These are phyloP conservation scores for Heliconius erato DNA, from an alignment of 2,888 invertebrate genomes.

Conservation along the genomic window DNA sequence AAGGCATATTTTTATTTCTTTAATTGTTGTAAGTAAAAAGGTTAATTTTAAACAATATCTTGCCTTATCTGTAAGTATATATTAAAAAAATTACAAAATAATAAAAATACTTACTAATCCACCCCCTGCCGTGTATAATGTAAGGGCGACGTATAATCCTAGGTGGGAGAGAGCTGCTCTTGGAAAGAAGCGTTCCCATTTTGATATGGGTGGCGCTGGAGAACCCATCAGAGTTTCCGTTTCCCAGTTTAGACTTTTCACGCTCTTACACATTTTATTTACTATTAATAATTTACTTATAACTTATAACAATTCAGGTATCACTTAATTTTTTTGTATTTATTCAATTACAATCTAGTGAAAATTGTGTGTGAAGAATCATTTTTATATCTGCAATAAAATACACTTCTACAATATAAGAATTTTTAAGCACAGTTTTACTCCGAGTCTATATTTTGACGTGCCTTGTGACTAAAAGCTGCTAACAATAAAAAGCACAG, in stretches of 20 bases:
- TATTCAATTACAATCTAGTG: background rate
- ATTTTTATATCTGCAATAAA: conserved; percentile 40
- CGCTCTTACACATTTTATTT: conserved; percentile 73
- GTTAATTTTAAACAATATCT: background rate
- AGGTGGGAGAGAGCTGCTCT: conserved; percentile 90
- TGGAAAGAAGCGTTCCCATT: conserved; percentile 86
- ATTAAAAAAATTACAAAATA: background rate
- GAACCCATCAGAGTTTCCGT: conserved; percentile 82
- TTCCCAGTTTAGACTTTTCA: conserved; percentile 81
- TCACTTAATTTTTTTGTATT: background rate
- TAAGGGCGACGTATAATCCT: conserved; percentile 90
- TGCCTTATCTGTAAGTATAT: conserved; percentile 5
- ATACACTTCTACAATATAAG: background rate
- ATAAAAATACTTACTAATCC: conserved; percentile 88
- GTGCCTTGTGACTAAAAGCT: conserved; percentile 40
- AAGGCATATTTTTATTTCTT: background rate
- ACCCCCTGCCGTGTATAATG: conserved; percentile 92
- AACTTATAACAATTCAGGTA: background rate
- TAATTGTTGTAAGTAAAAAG: conserved; percentile 13
- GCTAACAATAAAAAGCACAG: conserved; percentile 34
- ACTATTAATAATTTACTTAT: background rate
- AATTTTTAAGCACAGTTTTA: background rate
- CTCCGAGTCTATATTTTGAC: background rate
- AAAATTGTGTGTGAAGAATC: conserved; percentile 8
- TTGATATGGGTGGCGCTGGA: conserved; percentile 63